Conservation (phyloP, 2,888 invertebrate species). For the Volucella inanis region DNA sequence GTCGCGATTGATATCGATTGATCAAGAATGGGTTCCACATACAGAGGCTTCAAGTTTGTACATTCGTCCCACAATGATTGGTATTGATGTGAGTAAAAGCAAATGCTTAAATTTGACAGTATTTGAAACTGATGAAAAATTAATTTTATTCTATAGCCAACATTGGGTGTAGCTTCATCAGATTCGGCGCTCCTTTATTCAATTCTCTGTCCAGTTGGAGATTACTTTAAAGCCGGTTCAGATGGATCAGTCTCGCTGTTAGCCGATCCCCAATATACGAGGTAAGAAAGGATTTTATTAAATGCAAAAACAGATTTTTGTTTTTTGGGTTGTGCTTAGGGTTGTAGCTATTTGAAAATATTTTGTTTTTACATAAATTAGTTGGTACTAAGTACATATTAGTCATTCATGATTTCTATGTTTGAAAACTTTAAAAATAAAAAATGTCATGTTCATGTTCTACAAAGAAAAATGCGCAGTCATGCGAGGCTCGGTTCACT, state of each 20-base stretch:
- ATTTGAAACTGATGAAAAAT: slow-evolving; percentile 13
- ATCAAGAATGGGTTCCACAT: slow-evolving; percentile 99
- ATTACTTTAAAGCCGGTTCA: slow-evolving; percentile 90
- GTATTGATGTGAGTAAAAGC: slow-evolving; percentile 92
- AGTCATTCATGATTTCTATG: no score
- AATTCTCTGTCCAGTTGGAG: slow-evolving; percentile 95
- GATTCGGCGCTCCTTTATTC: slow-evolving; percentile 95
- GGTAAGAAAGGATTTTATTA: slow-evolving; percentile 66
- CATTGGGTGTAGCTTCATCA: slow-evolving; percentile 94
- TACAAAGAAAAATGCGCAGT: no score
- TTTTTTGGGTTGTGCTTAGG: not conserved
- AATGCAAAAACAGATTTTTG: not conserved
- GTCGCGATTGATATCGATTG: slow-evolving; percentile 92
- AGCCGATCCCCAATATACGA: slow-evolving; percentile 94
- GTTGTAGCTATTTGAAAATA: no score
- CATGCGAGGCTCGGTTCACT: no score
- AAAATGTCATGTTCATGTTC: no score
- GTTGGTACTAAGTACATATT: no score
- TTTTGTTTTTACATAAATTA: no score
- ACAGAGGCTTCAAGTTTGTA: slow-evolving; percentile 95
- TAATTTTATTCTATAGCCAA: slow-evolving; percentile 86
- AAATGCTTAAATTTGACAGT: not conserved
- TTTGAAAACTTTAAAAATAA: no score
- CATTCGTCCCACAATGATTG: slow-evolving; percentile 97
- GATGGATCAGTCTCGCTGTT: slow-evolving; percentile 91